phyloP scores from a whole-genome alignment of 2,797 vertebrate genomes.

The Zenarchopterus dispar region DNA sequence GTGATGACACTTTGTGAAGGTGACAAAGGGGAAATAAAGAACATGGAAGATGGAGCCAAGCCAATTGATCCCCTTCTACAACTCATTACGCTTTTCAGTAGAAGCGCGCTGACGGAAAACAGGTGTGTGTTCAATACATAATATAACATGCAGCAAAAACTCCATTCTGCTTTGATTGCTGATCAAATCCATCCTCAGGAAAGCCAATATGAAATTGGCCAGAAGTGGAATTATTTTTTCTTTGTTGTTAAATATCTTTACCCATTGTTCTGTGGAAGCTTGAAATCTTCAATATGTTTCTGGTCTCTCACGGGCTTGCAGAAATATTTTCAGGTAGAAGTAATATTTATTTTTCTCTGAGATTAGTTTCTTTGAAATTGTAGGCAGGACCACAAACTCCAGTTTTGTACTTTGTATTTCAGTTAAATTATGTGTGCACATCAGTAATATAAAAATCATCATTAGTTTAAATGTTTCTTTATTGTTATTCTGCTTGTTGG shows the following conservation, averaged over 20 bases:
- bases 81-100: constrained; percentile 93
- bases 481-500: too few relatives aligned
- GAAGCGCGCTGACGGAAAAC: constrained; percentile 89
- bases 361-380: too few relatives aligned
- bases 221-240: not conserved
- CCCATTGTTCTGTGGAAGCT: constrained; percentile 17
- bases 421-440: too few relatives aligned
- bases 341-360: not conserved
- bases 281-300: constrained; percentile 2
- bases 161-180: constrained; percentile 31
- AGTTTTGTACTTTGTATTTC: too few relatives aligned
- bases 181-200: constrained; percentile 18
- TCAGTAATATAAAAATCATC: too few relatives aligned
- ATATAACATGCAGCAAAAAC: constrained; percentile 27
- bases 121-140: constrained; percentile 78
- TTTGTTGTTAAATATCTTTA: not conserved
- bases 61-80: constrained; percentile 92
- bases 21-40: constrained; percentile 68
- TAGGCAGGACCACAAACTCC: too few relatives aligned
- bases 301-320: not conserved
- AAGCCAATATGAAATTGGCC: constrained; percentile 22
- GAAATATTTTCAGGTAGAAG: not conserved
- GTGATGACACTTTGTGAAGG: constrained; percentile 53
- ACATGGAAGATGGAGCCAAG: constrained; percentile 81
- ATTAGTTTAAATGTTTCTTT: too few relatives aligned